Conservation (phyloP, 2,797 vertebrate genomes). For the Myripristis jacobus region DNA sequence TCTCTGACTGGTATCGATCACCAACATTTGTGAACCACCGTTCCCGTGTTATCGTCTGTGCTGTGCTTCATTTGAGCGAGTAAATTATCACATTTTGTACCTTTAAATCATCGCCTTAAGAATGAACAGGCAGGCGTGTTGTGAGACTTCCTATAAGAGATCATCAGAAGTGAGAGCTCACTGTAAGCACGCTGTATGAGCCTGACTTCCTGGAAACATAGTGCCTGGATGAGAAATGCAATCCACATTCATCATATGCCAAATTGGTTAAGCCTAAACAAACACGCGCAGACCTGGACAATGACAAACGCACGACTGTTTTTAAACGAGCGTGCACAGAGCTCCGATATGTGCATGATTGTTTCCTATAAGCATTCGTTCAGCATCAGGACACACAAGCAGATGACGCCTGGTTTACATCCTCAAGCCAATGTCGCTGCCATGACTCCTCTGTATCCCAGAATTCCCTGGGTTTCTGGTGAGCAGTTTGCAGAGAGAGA, state of each 20-base stretch:
- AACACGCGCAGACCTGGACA: slow-evolving; percentile 71
- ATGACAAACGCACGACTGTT: slow-evolving; percentile 69
- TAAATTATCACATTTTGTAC: no score
- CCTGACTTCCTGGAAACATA: slow-evolving; percentile 40
- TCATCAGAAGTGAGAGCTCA: slow-evolving; percentile 6
- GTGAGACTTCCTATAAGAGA: background rate
- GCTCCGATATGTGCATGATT: slow-evolving; percentile 60
- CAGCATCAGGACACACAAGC: slow-evolving; percentile 76
- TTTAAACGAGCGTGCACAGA: slow-evolving; percentile 53
- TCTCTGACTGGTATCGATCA: no score
- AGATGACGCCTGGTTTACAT: slow-evolving; percentile 76
- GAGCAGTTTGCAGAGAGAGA: slow-evolving; percentile 62
- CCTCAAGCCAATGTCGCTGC: slow-evolving; percentile 66
- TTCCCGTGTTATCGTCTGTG: no score
- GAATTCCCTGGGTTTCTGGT: slow-evolving; percentile 72
- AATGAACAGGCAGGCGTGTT: no score
- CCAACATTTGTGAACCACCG: no score
- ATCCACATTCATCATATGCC: slow-evolving; percentile 49
- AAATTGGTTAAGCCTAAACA: slow-evolving; percentile 63
- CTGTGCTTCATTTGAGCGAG: no score
- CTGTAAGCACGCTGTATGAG: slow-evolving; percentile 20
- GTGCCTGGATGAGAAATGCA: slow-evolving; percentile 50
- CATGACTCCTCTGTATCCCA: slow-evolving; percentile 71
- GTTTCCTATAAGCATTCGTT: slow-evolving; percentile 68
- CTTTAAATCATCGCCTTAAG: background rate